Evolutionary conservation across 2,888 invertebrate genomes (phyloP), one percentile per base, ranked within the genome.

Genomic region (Cantharis rufa): DNA sequence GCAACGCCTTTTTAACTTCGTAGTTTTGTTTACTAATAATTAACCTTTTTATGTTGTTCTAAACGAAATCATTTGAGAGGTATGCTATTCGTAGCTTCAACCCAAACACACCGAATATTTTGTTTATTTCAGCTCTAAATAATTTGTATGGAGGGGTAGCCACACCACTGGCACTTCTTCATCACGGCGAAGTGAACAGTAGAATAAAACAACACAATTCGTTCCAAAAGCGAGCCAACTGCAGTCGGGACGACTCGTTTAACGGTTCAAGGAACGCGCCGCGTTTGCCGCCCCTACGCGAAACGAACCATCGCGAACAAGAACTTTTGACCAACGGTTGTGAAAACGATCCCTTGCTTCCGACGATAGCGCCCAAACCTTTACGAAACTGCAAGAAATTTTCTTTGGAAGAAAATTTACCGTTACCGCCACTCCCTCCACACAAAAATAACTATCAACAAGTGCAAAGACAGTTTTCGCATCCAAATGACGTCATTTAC

Each of bases 71-170:
- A 32, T n/a, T 32, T 13, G n/a, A 48, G 48, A 48, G 48, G 48
- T 48, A 48, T 0, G 48, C 48, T 48, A 48, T 48, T 48, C 48
- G 48, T 48, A 48, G 48, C 48, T n/a, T 48, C n/a, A 48, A 48
- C 48, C 48, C n/a, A 48, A n/a, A n/a, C n/a, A 48, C 48, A 48
- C 48, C 48, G 48, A 48, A 48, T n/a, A 48, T 48, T n/a, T 48
- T 48, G 9, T 48, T 28, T 48, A 72, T 77, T 84, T 64, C 78
- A 88, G 87, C 86, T 82, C 77, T 86, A 83, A 90, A 82, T 91
- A 92, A 84, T 80, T 88, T 90, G 82, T 93, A 93, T 84, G 94
- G 94, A 0, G 94, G 94, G 15, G 93, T 94, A 10, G 92, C 93
- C 0, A 94, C 93, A 1, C 93, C 93, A 0, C 87, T 93, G 32